Evolutionary conservation across 1,140 invertebrate genomes (phyloP), one percentile per base, ranked within the genome.

Genomic region (Sinonovacula constricta): DNA sequence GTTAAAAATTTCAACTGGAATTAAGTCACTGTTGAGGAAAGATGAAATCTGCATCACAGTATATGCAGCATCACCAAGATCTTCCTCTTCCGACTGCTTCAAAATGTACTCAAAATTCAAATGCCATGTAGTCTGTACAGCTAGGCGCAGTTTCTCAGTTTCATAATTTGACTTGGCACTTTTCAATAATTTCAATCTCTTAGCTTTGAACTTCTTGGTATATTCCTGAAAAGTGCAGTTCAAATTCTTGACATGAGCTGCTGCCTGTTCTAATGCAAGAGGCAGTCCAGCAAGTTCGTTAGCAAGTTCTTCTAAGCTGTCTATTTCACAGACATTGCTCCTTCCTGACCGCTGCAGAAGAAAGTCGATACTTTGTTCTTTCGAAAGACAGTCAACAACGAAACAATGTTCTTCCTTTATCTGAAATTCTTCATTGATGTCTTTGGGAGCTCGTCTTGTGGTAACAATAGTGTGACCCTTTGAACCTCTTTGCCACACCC

Each of bases 211-310:
- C 51, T 63, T 36, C 12, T 66, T 18, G 1, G 59, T n/a, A 31
- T 79, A 79, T 4, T 71, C 39, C 2, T 33, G 36, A 30, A 54
- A 71, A 7, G 62, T 45, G 60, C 67, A 71, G 26, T 45, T 51
- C 14, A 57, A n/a, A 22, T 4, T n/a, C n/a, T n/a, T n/a, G n/a
- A n/a, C n/a, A n/a, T n/a, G n/a, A n/a, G n/a, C n/a, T n/a, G n/a
- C n/a, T n/a, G n/a, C n/a, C n/a, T n/a, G n/a, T n/a, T n/a, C n/a
- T n/a, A 79, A 31, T n/a, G 68, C 77, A 3, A 79, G 53, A 15
- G 77, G 77, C 18, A 79, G 36, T 22, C 77, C 68, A 18, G 60
- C 77, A 28, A 79, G 68, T 51, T 79, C 68, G 33, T 28, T n/a
- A 30, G 53, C 51, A 10, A 79, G 26, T 2, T 1, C 18, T 45